A percentile compares a stretch with the other conserved stretches of the same genome.
These are phyloP conservation scores for Forbesichthys papilliferus DNA, from an alignment of 2,113 vertebrate species.

Conservation along the genomic window DNA sequence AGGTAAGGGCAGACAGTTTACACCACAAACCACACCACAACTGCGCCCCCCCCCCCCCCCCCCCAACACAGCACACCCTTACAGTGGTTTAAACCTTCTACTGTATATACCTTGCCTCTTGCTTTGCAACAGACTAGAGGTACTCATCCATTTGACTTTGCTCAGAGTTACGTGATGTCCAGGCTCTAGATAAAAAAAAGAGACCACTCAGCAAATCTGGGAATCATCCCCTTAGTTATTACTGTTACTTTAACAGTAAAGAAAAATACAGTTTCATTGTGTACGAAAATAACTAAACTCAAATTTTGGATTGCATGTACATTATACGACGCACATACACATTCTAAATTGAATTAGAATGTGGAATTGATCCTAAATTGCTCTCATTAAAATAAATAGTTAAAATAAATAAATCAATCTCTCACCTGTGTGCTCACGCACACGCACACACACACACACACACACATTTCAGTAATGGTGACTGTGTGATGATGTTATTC, in stretches of 20 bases:
- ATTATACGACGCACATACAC: no score
- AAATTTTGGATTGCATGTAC: no score
- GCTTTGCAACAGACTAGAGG: constrained; percentile 78
- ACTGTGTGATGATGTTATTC: neutral
- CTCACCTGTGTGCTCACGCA: neutral
- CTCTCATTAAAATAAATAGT: no score
- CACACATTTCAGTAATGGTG: neutral
- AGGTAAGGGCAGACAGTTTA: neutral
- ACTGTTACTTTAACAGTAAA: no score
- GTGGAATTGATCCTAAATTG: no score
- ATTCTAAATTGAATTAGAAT: no score
- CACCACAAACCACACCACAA: neutral
- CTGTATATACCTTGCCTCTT: constrained; percentile 73
- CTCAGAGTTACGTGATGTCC: constrained; percentile 65
- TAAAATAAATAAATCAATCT: neutral
- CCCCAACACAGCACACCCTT: constrained; percentile 43
- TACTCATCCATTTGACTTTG: constrained; percentile 79
- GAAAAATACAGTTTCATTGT: no score
- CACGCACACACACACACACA: neutral
- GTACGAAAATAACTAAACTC: no score
- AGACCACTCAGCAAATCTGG: constrained; percentile 30
- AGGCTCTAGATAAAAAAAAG: constrained; percentile 66
- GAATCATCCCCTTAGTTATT: neutral
- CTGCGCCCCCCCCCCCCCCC: constrained; percentile 26
- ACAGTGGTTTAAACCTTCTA: constrained; percentile 23